Base-by-base conservation (phyloP, 2,888 invertebrate genomes). In the Caenorhabditis sp. region DNA sequence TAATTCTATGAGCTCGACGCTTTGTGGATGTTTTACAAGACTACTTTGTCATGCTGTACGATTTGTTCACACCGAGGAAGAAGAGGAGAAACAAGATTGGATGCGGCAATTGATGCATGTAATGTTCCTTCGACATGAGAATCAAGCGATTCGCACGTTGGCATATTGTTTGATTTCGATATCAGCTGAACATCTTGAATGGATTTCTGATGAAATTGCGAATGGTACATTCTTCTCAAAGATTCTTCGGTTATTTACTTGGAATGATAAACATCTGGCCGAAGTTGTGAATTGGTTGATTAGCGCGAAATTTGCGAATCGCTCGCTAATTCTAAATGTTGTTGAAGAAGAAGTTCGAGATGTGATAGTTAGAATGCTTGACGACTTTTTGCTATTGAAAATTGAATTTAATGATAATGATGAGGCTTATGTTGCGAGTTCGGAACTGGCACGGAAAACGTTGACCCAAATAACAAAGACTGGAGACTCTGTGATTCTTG, bases 201-300 rank as follows among this genome's bases (percentile, higher is more conserved):
- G 27, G 43, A 60, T 54, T 53, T 59, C 54, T 38, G 31, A 31
- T 14, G 43, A 43, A 43, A 59, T 38, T 27, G 50, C 60, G 43
- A 43, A 43, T 43, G 14, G 14, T 43, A 50, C 63, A 60, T 36
- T 63, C 61, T 49, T 50, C 43, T 56, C 57, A 54, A 38, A 60
- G 31, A 53, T 17, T 43, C 17, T 17, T 43, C 43, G 43, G 14
- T 12, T 43, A 3, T 2, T 14, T 14, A 17, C 17, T 10, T 43
- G 43, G 43, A 52, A 21, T 21, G 52, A 52, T 36, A 36, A 58
- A 58, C 25, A 36, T 20, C 17, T 36, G 26, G 57, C 57, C 3
- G 43, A 43, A 1, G 65, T 68, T 8, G 54, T 72, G 31, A 72
- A 72, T 43, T 72, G 72, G 72, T 59, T 72, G 10, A 58, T 72